Percentiles rank a stretch among this genome's conserved stretches.
Conservation (phyloP, 2,113 vertebrate genomes). For the Sturnus vulgaris region DNA sequence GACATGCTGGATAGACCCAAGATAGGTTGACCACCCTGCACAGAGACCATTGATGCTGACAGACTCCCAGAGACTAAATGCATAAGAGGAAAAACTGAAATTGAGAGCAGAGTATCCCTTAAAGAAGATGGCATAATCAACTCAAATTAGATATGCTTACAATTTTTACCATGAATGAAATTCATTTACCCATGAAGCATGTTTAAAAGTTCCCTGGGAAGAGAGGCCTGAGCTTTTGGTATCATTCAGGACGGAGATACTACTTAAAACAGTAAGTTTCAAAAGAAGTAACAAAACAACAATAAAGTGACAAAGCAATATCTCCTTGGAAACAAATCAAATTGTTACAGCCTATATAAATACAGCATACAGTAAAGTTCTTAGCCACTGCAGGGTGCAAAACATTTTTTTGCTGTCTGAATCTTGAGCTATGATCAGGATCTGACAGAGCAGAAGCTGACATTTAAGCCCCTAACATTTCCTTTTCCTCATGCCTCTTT, state of each 20-base stretch:
- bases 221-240: not conserved
- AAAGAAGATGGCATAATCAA: not conserved
- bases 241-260: not conserved
- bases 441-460: not conserved
- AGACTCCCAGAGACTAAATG: not conserved
- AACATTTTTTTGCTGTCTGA: not conserved
- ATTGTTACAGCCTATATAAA: not conserved
- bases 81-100: not conserved
- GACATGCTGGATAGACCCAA: not conserved
- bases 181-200: rapidly evolving
- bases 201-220: not conserved
- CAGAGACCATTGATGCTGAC: not conserved
- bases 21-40: not conserved
- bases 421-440: not conserved
- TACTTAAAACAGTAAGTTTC: not conserved
- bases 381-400: not conserved
- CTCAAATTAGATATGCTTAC: not conserved
- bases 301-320: not conserved
- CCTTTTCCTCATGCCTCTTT: not conserved
- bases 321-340: not conserved
- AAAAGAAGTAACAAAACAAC: not conserved
- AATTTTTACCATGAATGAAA: not conserved
- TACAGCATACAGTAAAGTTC: not conserved
- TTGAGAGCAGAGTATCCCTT: not conserved
- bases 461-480: conserved; percentile 4